A percentile compares a stretch with the other conserved stretches of the same genome.
Conservation (phyloP, 2,888 invertebrate genomes). For the Tinea pellionella region DNA sequence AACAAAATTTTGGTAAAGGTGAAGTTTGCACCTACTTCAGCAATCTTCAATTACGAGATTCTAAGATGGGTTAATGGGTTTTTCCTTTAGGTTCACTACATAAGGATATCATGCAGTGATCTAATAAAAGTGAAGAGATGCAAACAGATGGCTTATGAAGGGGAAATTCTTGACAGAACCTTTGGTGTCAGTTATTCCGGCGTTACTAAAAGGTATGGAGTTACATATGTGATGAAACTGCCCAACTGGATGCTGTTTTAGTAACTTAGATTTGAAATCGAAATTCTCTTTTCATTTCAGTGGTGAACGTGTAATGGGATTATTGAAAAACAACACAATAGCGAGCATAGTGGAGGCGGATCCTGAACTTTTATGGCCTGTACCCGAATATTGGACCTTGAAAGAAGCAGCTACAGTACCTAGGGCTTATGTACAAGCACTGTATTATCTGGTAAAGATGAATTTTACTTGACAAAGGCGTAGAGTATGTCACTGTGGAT, state of each 20-base stretch:
- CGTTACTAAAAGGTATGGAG: constrained; percentile 8
- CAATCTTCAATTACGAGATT: too few species aligned
- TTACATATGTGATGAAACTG: too few species aligned
- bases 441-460: constrained; percentile 32
- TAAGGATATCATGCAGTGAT: neutral
- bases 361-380: constrained; percentile 56
- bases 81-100: neutral
- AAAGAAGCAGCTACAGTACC: constrained; percentile 73
- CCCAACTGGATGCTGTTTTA: too few species aligned
- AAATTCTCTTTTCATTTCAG: constrained; percentile 18
- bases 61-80: too few species aligned
- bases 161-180: neutral
- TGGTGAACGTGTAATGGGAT: constrained; percentile 66
- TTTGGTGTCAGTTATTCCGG: constrained; percentile 9
- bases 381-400: constrained; percentile 49
- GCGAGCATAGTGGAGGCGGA: constrained; percentile 61
- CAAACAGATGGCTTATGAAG: neutral
- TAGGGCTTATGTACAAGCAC: constrained; percentile 70
- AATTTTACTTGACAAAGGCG: too few species aligned
- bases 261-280: too few species aligned
- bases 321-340: constrained; percentile 50
- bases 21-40: too few species aligned
- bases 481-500: too few species aligned
- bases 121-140: neutral
- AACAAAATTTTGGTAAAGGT: constrained; percentile 9